Evolutionary conservation across 2,888 invertebrate species (phyloP).

Genomic region (Patella depressa): DNA sequence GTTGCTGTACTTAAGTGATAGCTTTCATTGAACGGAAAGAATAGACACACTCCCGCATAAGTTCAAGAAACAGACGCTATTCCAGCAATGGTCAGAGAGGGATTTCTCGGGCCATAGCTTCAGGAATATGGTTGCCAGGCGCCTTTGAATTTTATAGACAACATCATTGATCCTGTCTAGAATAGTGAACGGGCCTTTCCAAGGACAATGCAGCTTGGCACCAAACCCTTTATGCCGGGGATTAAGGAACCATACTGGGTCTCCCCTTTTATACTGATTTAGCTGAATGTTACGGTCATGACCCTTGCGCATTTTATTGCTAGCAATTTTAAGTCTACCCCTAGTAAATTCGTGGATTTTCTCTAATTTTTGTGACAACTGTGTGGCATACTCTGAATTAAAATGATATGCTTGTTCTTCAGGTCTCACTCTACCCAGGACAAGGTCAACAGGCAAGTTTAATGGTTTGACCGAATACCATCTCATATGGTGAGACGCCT

Average conservation of each 20-base stretch:
- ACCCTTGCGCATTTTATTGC: background rate
- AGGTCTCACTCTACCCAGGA: background rate
- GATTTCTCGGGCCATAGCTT: no score
- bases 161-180: background rate
- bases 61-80: no score
- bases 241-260: background rate
- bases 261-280: background rate
- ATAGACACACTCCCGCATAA: no score
- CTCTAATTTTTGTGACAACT: background rate
- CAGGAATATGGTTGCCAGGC: no score
- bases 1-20: no score
- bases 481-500: background rate
- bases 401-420: background rate
- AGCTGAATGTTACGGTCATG: background rate
- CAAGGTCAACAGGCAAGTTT: conserved; percentile 7
- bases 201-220: background rate
- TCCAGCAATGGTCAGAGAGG: no score
- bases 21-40: no score
- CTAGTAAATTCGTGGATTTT: background rate
- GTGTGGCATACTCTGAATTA: background rate
- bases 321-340: background rate
- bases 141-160: background rate
- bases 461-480: background rate
- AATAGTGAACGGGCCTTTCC: background rate
- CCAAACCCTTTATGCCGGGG: background rate